Conservation (phyloP, 1,140 invertebrate genomes). For the Cardiocondyla obscurior region DNA sequence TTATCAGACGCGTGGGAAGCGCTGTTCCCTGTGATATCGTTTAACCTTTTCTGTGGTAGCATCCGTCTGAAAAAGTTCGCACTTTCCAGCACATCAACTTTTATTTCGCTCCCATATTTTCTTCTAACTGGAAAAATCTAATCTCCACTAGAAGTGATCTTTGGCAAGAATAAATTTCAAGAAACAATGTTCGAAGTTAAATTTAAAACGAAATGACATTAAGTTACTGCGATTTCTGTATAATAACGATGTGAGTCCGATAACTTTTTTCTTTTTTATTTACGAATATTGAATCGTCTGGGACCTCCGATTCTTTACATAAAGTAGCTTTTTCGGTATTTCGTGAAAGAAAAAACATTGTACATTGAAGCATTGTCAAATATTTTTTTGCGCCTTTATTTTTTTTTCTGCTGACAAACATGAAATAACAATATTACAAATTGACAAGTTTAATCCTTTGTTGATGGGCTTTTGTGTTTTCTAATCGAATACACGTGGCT, state of each 20-base stretch:
- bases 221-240: not conserved
- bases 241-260: not conserved
- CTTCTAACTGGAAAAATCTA: slow-evolving; percentile 3
- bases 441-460: not conserved
- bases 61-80: not conserved
- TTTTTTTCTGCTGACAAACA: not conserved
- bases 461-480: not conserved
- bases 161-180: not conserved
- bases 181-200: not conserved
- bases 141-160: not conserved
- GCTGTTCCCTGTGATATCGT: slow-evolving; percentile 34
- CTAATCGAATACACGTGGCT: not conserved
- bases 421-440: slow-evolving; percentile 8
- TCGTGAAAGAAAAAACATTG: not conserved
- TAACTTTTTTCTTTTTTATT: not conserved
- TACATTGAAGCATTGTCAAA: not conserved
- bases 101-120: not conserved
- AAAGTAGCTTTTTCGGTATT: not conserved
- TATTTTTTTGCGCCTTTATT: not conserved
- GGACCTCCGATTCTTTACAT: not conserved
- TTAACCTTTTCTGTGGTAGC: not conserved
- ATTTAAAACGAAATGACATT: not conserved
- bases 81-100: slow-evolving; percentile 22
- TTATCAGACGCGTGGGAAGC: slow-evolving; percentile 48
- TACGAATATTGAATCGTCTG: not conserved